Percentiles rank a stretch among this genome's conserved stretches.
These are phyloP conservation scores for Peromyscus californicus DNA, from an alignment of 2,113 vertebrate genomes.

Conservation along the genomic window DNA sequence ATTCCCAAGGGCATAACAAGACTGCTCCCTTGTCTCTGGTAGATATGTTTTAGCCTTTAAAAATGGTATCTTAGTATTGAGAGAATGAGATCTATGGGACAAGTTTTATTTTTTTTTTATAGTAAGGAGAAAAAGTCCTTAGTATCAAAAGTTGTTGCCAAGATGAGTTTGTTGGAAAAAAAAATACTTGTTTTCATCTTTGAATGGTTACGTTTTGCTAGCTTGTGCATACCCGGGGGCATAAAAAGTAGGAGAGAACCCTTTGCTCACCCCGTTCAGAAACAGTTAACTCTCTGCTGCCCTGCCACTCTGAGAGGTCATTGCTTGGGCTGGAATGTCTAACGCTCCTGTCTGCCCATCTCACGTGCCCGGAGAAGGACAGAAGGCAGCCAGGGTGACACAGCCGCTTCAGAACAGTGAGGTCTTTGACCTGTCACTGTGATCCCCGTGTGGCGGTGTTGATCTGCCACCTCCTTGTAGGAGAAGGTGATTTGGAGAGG, in stretches of 20 bases:
- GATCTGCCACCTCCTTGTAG: neutral
- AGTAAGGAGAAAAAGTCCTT: neutral
- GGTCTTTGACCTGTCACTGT: neutral
- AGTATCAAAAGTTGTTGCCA: slow-evolving; percentile 27
- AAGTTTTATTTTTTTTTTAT: slow-evolving; percentile 55
- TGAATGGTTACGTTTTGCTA: slow-evolving; percentile 11
- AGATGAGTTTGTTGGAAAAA: neutral
- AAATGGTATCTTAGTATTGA: slow-evolving; percentile 42
- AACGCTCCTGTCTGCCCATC: neutral
- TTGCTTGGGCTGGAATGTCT: neutral
- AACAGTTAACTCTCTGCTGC: neutral
- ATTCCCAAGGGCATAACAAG: neutral
- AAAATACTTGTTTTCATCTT: slow-evolving; percentile 17
- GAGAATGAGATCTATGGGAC: neutral
- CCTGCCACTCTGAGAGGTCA: neutral
- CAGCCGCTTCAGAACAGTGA: neutral
- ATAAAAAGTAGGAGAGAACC: neutral
- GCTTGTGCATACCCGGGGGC: neutral
- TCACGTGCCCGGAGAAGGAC: neutral
- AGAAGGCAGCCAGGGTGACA: neutral
- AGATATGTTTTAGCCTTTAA: neutral
- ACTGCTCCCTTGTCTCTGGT: neutral
- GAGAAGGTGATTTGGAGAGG: neutral
- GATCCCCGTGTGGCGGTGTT: neutral
- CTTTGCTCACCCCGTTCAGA: neutral